Evolutionary conservation across 2,113 vertebrate species (phyloP), one percentile per base, ranked within the genome.

Genomic region (Furnarius figulus): DNA sequence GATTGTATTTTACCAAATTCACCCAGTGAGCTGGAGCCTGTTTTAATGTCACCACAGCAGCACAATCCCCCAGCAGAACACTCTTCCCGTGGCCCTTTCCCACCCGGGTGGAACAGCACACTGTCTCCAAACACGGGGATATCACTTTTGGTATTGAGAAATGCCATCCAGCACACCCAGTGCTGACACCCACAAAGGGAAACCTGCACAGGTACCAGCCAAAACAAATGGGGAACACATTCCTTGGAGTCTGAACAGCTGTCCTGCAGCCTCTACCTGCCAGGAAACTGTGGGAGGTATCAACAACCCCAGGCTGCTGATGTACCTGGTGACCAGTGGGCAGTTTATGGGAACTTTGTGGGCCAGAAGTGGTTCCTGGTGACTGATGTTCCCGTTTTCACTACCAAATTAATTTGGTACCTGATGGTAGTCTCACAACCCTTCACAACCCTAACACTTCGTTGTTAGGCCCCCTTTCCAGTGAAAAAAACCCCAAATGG

Each of bases 241-340:
- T 82, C 58, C 71, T 55, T 3, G 0, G 37, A 16, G 35, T 5
- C 14, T 12, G 46, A 14, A 4, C 6, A 8, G 28, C 50, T 42
- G 24, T 39, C 46, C 66, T 33, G 40, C 22, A 44, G 84, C 73
- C 39, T 2, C 25, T 0, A 5, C 66, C 44, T 28, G 58, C 39
- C 44, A 12, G 50, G 0, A 5, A 37, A 8, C 3, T 0, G 0
- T 3, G 37, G 49, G 23, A 35, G 63, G 28, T 23, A 5, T 0
- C 9, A 14, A 13, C 42, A 39, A 3, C 18, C 56, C 65, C 7
- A 1, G 25, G 1, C 22, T 73, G 1, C 22, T 73, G 67, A 10
- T 6, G 6, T 4, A 53, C 8, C 53, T 30, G 13, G 15, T 6
- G 40, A 22, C 16, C 28, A 19, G 19, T 0, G 0, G 18, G 31